Conservation (phyloP, 1,140 invertebrate species). For the Orussus abietinus region DNA sequence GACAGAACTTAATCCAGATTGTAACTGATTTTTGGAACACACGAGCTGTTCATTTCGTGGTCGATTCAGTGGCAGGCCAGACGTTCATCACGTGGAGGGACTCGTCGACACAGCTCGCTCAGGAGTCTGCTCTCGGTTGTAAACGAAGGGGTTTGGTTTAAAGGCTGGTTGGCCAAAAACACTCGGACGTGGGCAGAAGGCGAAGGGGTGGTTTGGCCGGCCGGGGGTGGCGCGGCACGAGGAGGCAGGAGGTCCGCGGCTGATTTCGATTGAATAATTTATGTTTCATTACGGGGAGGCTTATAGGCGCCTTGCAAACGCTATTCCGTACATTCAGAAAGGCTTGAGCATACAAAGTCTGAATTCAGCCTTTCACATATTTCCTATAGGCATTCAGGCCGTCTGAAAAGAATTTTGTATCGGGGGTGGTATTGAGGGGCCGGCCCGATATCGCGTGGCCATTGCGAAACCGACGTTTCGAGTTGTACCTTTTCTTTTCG, state of each 20-base stretch:
- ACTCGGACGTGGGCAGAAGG: conserved; percentile 20
- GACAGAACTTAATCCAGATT: too few species aligned
- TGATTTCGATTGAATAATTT: conserved; percentile 56
- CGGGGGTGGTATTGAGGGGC: conserved; percentile 51
- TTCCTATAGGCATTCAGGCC: conserved; percentile 50
- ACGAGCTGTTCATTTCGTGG: too few species aligned
- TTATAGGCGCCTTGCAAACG: conserved; percentile 51
- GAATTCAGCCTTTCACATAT: conserved; percentile 49
- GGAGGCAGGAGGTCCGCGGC: conserved; percentile 27
- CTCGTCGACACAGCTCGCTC: too few species aligned
- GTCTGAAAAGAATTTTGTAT: conserved; percentile 55
- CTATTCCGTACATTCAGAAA: conserved; percentile 46
- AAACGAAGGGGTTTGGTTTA: conserved; percentile 35
- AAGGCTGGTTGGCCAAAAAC: conserved; percentile 36
- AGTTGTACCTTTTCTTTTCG: too few species aligned
- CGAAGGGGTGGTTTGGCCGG: conserved; percentile 13
- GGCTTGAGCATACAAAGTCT: conserved; percentile 42
- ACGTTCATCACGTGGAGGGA: too few species aligned
- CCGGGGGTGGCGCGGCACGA: neutral
- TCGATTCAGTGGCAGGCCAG: too few species aligned
- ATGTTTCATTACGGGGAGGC: conserved; percentile 51
- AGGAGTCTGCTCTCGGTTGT: conserved; percentile 15
- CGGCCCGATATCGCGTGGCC: conserved; percentile 41
- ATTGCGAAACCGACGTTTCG: too few species aligned
- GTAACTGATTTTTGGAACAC: too few species aligned